A percentile compares a stretch with the other conserved stretches of the same genome.
These are phyloP conservation scores for Menidia beryllina DNA, from an alignment of 2,113 vertebrate genomes.

Conservation along the genomic window DNA sequence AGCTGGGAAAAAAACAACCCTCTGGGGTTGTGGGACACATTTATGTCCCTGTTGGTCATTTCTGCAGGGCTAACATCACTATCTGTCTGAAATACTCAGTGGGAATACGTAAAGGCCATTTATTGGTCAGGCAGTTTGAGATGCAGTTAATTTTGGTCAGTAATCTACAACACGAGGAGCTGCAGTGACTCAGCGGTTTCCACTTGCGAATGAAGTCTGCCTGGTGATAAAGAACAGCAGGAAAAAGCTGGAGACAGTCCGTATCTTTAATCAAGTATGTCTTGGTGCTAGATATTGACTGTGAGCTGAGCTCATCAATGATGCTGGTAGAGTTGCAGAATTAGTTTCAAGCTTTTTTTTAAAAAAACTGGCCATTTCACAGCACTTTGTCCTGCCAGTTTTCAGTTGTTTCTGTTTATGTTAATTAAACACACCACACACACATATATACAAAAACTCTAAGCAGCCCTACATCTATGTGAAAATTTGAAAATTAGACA, in stretches of 20 bases:
- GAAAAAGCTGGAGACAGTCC: slow-evolving; percentile 19
- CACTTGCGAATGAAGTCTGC: slow-evolving; percentile 56
- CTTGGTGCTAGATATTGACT: background rate
- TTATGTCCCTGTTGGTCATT: slow-evolving; percentile 2
- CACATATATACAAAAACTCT: no score
- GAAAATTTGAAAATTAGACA: no score
- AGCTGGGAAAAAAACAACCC: slow-evolving; percentile 9
- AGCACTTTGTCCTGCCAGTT: no score
- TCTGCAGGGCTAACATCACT: slow-evolving; percentile 5
- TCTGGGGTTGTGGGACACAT: background rate
- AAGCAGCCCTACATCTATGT: no score
- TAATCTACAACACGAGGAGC: slow-evolving; percentile 16
- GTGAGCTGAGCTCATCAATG: background rate
- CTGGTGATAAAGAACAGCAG: slow-evolving; percentile 64
- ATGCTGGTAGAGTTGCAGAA: background rate
- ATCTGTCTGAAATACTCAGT: background rate
- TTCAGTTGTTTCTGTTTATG: no score
- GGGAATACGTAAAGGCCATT: background rate
- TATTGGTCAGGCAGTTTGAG: background rate
- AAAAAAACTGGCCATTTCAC: no score
- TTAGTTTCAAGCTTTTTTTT: no score
- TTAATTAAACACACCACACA: no score
- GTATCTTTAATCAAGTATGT: slow-evolving; percentile 2
- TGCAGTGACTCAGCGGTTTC: slow-evolving; percentile 77
- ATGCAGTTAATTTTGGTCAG: slow-evolving; percentile 12